Evolutionary conservation across 2,113 vertebrate species (phyloP).

Genomic region (Podarcis muralis): DNA sequence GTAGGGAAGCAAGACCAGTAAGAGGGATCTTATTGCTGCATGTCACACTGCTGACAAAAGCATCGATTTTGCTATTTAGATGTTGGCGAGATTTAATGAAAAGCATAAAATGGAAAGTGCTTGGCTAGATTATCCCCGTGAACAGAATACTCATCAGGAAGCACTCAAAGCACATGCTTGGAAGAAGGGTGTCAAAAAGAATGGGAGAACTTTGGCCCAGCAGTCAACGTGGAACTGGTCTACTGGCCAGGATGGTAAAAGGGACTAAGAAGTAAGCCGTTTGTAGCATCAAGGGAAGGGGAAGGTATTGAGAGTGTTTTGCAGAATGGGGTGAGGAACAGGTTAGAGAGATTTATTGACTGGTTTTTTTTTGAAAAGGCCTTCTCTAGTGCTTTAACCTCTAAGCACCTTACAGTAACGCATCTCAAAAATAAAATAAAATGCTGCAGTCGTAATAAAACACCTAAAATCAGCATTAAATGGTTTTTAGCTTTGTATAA

Average conservation of each 20-base stretch:
- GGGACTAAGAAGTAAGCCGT: neutral
- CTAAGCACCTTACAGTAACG: neutral
- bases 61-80: constrained; percentile 1
- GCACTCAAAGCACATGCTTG: neutral
- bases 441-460: neutral
- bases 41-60: neutral
- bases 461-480: neutral
- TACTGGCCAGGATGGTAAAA: neutral
- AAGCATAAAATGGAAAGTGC: neutral
- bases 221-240: neutral
- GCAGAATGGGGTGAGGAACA: neutral
- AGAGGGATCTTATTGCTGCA: neutral
- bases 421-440: neutral
- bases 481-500: neutral
- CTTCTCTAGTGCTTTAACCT: neutral
- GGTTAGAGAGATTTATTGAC: neutral
- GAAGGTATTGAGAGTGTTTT: neutral
- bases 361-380: neutral
- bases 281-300: neutral
- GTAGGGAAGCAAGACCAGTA: neutral
- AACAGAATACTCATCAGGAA: neutral
- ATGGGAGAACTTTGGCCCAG: neutral
- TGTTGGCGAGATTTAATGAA: neutral
- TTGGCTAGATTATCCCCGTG: neutral
- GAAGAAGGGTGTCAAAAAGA: neutral